phyloP scores from a whole-genome alignment of 1,140 invertebrate genomes.

The Battus philenor region DNA sequence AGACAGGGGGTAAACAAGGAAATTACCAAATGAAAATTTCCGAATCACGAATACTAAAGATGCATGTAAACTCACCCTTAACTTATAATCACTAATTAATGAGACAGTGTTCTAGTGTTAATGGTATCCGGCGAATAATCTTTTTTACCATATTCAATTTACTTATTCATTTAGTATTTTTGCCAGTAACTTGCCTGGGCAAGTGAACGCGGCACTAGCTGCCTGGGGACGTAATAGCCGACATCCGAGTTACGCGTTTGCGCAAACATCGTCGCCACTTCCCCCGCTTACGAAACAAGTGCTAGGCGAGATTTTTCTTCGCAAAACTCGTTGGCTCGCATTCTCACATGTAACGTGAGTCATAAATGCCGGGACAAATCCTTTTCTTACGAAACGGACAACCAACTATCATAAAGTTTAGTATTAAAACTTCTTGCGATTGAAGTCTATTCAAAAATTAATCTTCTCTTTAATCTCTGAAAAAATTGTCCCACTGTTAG shows the following conservation, averaged over 20 bases:
- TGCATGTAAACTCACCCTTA: no score
- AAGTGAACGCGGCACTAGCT: neutral
- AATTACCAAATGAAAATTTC: no score
- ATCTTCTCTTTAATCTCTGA: no score
- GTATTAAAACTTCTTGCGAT: conserved; percentile 5
- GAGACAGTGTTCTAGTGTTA: no score
- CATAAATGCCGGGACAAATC: conserved; percentile 9
- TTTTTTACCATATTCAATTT: no score
- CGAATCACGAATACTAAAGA: no score
- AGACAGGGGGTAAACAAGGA: no score
- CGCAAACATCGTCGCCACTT: conserved; percentile 29
- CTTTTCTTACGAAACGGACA: conserved; percentile 20
- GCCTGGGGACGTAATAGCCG: conserved; percentile 33
- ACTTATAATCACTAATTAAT: no score
- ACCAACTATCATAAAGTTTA: neutral
- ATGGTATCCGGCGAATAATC: no score
- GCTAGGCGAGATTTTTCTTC: conserved; percentile 41
- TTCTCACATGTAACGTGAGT: conserved; percentile 17
- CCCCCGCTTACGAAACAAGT: conserved; percentile 32
- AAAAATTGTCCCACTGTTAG: no score
- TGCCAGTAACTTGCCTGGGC: neutral
- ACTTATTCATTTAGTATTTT: no score
- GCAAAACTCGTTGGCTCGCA: conserved; percentile 26
- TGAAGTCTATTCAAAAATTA: no score
- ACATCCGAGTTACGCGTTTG: conserved; percentile 49